A percentile compares a stretch with the other conserved stretches of the same genome.
These are phyloP conservation scores for Drosophila neonasuta DNA, from an alignment of 2,888 invertebrate genomes.

Conservation along the genomic window DNA sequence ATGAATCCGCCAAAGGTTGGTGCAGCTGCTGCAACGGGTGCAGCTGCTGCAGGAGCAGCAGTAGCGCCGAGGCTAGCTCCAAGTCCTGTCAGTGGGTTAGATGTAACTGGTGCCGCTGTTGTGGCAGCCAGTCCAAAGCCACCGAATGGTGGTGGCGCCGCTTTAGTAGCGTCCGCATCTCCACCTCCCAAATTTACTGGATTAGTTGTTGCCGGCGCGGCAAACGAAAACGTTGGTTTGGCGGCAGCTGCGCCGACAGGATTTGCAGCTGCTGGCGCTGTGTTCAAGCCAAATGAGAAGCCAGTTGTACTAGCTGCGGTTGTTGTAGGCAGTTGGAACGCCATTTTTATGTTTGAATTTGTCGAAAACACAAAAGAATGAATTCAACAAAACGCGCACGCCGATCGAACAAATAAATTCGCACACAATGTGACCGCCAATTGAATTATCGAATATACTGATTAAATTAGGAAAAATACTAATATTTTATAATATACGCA, in stretches of 20 bases:
- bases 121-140: constrained; percentile 55
- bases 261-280: constrained; percentile 40
- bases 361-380: neutral
- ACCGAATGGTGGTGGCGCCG: constrained; percentile 59
- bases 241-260: constrained; percentile 46
- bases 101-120: constrained; percentile 22
- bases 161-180: constrained; percentile 64
- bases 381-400: constrained; percentile 18
- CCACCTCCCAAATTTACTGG: constrained; percentile 52
- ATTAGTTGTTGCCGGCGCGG: constrained; percentile 28
- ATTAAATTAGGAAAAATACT: neutral
- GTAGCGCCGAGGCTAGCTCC: constrained; percentile 26
- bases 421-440: neutral
- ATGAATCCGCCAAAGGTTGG: constrained; percentile 47
- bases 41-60: constrained; percentile 26
- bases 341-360: constrained; percentile 38
- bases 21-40: constrained; percentile 28
- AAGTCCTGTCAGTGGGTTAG: constrained; percentile 32
- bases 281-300: constrained; percentile 62
- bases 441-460: neutral
- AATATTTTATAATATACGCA: neutral
- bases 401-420: constrained; percentile 17
- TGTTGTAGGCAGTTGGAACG: constrained; percentile 73
- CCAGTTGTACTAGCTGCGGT: constrained; percentile 45
- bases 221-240: constrained; percentile 62